Percentiles rank a stretch among this genome's conserved stretches.
Conservation (phyloP, 2,113 vertebrate genomes). For the Amia ocellicauda region DNA sequence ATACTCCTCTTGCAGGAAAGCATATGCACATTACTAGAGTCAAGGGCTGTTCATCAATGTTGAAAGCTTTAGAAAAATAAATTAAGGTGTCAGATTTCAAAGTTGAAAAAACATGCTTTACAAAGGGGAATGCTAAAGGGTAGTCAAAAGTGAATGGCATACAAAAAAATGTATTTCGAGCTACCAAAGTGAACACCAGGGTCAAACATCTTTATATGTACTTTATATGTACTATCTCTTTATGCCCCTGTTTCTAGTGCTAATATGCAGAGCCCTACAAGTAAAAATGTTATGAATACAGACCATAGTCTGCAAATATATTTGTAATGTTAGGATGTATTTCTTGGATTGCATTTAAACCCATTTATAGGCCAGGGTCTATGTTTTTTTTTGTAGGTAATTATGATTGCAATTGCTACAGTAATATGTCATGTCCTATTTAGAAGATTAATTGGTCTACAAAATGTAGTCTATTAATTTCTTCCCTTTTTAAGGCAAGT, state of each 20-base stretch:
- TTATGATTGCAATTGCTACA: not conserved
- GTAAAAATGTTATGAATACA: not conserved
- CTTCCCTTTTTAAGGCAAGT: not conserved
- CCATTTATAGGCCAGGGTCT: no score
- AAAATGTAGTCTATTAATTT: not conserved
- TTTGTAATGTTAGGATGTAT: not conserved
- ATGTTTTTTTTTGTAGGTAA: not conserved
- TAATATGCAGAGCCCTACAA: not conserved
- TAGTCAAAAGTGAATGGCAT: conserved; percentile 12
- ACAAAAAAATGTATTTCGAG: conserved; percentile 3
- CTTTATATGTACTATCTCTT: no score
- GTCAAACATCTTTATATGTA: not conserved
- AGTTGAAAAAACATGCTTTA: no score
- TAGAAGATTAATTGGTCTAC: not conserved
- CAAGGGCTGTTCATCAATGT: no score
- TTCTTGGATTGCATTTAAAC: not conserved
- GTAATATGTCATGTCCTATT: not conserved
- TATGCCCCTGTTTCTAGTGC: no score
- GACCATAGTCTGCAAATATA: not conserved
- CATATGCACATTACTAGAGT: no score
- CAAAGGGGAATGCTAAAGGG: not conserved
- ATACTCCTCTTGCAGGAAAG: no score
- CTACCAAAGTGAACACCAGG: not conserved
- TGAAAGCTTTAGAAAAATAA: no score
- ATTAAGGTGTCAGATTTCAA: no score